Conservation (phyloP, 2,797 vertebrate species). For the Microctenopoma stevenorrisi region DNA sequence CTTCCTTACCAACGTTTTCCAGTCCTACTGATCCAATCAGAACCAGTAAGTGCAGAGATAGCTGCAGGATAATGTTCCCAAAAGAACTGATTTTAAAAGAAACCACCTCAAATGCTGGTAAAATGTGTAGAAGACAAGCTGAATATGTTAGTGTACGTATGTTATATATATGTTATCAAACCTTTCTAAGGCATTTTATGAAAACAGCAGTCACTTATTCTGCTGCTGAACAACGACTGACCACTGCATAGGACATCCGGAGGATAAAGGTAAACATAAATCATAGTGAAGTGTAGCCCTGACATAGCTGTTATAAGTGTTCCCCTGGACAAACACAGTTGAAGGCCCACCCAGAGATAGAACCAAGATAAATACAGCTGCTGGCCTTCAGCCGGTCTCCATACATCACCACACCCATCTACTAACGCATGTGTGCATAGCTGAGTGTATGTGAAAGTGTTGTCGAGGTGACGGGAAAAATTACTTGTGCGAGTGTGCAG, state of each 20-base stretch:
- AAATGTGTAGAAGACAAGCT: background rate
- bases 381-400: conserved; percentile 29
- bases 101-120: background rate
- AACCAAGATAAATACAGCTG: conserved; percentile 84
- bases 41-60: no score
- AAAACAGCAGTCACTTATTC: conserved; percentile 10
- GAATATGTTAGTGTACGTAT: background rate
- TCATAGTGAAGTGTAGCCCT: conserved; percentile 6
- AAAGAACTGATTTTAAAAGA: no score
- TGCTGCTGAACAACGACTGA: conserved; percentile 19
- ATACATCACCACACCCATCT: conserved; percentile 34
- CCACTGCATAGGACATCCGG: conserved; percentile 17
- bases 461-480: background rate
- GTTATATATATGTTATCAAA: background rate
- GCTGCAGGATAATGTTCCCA: no score
- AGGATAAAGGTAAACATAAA: conserved; percentile 39
- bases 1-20: no score
- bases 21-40: no score
- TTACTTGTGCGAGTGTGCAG: background rate
- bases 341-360: conserved; percentile 52
- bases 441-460: conserved; percentile 15
- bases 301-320: conserved; percentile 7
- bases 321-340: conserved; percentile 38
- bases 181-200: background rate
- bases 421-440: background rate